Conservation (phyloP, 2,888 invertebrate species). For the Drosophila leonis region DNA sequence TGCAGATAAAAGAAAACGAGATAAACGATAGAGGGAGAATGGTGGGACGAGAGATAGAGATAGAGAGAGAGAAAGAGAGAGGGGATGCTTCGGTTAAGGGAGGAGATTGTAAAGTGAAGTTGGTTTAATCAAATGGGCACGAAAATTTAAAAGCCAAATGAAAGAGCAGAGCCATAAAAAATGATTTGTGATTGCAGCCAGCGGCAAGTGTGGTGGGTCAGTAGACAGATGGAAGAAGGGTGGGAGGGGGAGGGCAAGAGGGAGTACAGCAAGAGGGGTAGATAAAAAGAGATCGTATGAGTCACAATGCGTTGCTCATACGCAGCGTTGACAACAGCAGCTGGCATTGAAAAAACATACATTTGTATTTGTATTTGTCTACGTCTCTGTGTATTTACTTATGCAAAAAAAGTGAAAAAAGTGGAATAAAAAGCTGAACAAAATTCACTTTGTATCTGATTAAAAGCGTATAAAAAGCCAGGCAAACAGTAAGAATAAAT, state of each 20-base stretch:
- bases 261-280: background rate
- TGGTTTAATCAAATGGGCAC: constrained; percentile 67
- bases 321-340: constrained; percentile 57
- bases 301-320: constrained; percentile 61
- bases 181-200: constrained; percentile 58
- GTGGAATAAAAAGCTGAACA: background rate
- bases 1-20: constrained; percentile 39
- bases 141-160: constrained; percentile 61
- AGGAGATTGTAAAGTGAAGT: constrained; percentile 18
- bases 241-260: background rate
- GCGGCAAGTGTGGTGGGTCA: constrained; percentile 23
- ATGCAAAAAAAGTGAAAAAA: constrained; percentile 20
- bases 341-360: constrained; percentile 40
- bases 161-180: constrained; percentile 63
- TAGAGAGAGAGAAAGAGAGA: background rate
- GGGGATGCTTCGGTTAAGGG: background rate
- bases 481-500: constrained; percentile 35
- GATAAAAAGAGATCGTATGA: constrained; percentile 32
- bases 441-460: constrained; percentile 51
- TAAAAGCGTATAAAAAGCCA: constrained; percentile 43
- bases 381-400: constrained; percentile 44
- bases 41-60: constrained; percentile 14
- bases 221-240: background rate
- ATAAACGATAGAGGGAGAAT: constrained; percentile 48
- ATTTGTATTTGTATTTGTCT: constrained; percentile 28